Conservation (phyloP, 2,888 invertebrate species). For the Drepanosiphum platanoidis region DNA sequence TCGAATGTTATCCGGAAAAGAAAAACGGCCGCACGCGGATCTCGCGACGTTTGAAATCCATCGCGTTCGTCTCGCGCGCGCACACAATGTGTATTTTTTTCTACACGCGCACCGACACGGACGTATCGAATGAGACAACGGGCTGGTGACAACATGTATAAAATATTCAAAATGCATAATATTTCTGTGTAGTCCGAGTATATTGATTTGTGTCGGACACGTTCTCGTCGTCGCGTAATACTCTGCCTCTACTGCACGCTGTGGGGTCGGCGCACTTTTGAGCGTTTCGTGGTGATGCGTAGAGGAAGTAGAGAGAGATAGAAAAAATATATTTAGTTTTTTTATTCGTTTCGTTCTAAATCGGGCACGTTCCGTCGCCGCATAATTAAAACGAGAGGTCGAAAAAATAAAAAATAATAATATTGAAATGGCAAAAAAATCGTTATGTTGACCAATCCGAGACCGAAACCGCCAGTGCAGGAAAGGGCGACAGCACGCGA, state of each 20-base stretch:
- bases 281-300: background rate
- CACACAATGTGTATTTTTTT: background rate
- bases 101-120: background rate
- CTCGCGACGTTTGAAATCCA: background rate
- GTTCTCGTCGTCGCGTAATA: background rate
- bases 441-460: background rate
- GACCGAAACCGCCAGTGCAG: background rate
- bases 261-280: constrained; percentile 44
- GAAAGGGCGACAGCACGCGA: constrained; percentile 3
- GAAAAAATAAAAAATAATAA: constrained; percentile 25
- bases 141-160: constrained; percentile 27
- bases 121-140: constrained; percentile 19
- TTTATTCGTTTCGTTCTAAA: background rate
- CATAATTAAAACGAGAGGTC: constrained; percentile 15
- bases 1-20: background rate
- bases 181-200: constrained; percentile 26
- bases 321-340: background rate
- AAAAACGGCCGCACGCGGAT: no score
- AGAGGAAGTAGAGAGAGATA: background rate
- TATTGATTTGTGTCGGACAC: constrained; percentile 37
- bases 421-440: background rate
- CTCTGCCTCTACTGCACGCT: background rate
- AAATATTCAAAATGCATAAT: constrained; percentile 44
- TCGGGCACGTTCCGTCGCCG: background rate
- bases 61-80: background rate